phyloP scores from a whole-genome alignment of 2,888 invertebrate genomes.

The Melanargia galathea region DNA sequence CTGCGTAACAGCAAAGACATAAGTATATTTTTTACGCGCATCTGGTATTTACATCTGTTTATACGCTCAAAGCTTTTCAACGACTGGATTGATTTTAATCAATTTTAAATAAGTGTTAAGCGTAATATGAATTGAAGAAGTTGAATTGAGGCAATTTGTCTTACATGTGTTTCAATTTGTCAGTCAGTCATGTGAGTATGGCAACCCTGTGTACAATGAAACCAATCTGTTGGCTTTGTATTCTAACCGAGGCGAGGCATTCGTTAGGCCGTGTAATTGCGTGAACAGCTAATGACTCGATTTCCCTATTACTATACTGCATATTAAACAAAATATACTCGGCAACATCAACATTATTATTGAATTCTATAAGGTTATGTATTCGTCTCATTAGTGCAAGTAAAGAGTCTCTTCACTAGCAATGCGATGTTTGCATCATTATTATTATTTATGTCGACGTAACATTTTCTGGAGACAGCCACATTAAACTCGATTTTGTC shows the following conservation, averaged over 20 bases:
- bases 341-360: not conserved
- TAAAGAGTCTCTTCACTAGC: not conserved
- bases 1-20: too few species aligned
- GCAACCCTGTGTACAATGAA: constrained; percentile 53
- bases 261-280: constrained; percentile 66
- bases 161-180: too few species aligned
- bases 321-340: constrained; percentile 9
- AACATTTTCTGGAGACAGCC: not conserved
- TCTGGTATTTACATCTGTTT: too few species aligned
- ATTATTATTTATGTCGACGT: not conserved
- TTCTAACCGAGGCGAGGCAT: constrained; percentile 67
- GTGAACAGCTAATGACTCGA: constrained; percentile 47
- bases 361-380: not conserved
- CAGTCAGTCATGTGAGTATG: not conserved
- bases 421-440: not conserved
- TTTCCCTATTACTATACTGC: constrained; percentile 40
- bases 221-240: constrained; percentile 64
- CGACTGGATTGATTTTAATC: too few species aligned
- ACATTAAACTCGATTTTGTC: not conserved
- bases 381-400: not conserved
- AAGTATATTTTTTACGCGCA: too few species aligned
- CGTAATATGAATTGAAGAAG: too few species aligned
- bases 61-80: too few species aligned
- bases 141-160: too few species aligned
- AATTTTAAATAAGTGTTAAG: too few species aligned